These are phyloP conservation scores for Nebria salina DNA, from an alignment of 2,888 invertebrate species.

Conservation along the genomic window DNA sequence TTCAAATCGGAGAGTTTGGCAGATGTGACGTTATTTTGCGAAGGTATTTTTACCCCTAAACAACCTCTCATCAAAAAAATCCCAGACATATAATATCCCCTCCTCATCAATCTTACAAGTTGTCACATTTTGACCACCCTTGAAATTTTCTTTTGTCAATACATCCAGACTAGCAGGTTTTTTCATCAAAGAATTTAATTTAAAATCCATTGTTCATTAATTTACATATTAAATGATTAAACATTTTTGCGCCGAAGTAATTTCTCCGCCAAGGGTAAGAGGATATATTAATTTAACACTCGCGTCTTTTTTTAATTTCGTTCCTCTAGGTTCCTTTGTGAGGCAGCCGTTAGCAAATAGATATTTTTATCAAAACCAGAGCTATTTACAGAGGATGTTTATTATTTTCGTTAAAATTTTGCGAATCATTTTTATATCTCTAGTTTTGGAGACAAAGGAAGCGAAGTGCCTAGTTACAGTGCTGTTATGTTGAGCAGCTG, in stretches of 20 bases:
- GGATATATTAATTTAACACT: background rate
- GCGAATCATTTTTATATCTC: background rate
- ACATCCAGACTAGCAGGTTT: background rate
- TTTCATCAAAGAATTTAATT: slow-evolving; percentile 14
- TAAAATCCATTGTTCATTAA: slow-evolving; percentile 34
- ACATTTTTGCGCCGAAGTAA: slow-evolving; percentile 12
- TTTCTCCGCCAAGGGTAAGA: background rate
- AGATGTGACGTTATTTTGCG: slow-evolving; percentile 92
- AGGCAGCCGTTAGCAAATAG: background rate
- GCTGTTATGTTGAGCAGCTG: background rate
- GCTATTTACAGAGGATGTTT: no score
- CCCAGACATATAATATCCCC: slow-evolving; percentile 2
- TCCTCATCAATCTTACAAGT: slow-evolving; percentile 42
- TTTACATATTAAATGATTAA: slow-evolving; percentile 39
- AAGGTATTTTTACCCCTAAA: slow-evolving; percentile 72
- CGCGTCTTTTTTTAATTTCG: background rate
- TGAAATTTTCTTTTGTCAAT: background rate
- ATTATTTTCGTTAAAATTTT: no score
- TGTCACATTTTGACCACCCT: slow-evolving; percentile 8
- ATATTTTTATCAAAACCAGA: no score
- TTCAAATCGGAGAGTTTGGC: slow-evolving; percentile 93
- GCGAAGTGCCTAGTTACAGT: background rate
- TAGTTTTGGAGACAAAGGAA: background rate
- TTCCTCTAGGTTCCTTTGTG: background rate
- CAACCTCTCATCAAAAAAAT: background rate